Percentiles rank a stretch among this genome's conserved stretches.
These are phyloP conservation scores for Theocolax elegans DNA, from an alignment of 1,140 invertebrate species.

Conservation along the genomic window DNA sequence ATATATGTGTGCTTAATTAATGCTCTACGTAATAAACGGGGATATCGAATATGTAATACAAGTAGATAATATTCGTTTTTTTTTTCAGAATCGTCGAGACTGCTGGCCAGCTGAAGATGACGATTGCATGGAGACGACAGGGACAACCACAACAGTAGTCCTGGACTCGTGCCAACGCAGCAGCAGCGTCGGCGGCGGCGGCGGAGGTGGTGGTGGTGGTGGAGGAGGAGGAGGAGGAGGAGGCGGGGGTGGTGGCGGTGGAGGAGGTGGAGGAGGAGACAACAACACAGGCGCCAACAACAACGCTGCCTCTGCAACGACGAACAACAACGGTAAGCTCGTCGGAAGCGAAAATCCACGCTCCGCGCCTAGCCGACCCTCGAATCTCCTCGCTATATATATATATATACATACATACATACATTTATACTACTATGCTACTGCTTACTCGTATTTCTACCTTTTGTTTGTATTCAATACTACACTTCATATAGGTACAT, in stretches of 20 bases:
- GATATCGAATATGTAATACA: too few relatives aligned
- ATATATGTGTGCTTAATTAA: too few relatives aligned
- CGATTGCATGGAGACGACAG: constrained; percentile 63
- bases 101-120: constrained; percentile 66
- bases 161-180: constrained; percentile 64
- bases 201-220: neutral
- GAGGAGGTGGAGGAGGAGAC: neutral
- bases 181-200: constrained; percentile 52
- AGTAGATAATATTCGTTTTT: too few relatives aligned
- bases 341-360: neutral
- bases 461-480: too few relatives aligned
- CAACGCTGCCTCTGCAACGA: constrained; percentile 28
- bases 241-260: neutral
- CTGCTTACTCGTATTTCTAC: too few relatives aligned
- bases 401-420: too few relatives aligned
- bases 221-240: neutral
- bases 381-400: too few relatives aligned
- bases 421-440: too few relatives aligned
- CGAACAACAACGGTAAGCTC: constrained; percentile 51
- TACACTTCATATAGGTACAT: too few relatives aligned
- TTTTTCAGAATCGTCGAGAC: constrained; percentile 61
- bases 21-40: too few relatives aligned
- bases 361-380: constrained; percentile 20
- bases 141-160: constrained; percentile 52
- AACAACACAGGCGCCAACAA: constrained; percentile 25